Conservation (phyloP, 1,140 invertebrate genomes). For the Meloidogyne exigua region DNA sequence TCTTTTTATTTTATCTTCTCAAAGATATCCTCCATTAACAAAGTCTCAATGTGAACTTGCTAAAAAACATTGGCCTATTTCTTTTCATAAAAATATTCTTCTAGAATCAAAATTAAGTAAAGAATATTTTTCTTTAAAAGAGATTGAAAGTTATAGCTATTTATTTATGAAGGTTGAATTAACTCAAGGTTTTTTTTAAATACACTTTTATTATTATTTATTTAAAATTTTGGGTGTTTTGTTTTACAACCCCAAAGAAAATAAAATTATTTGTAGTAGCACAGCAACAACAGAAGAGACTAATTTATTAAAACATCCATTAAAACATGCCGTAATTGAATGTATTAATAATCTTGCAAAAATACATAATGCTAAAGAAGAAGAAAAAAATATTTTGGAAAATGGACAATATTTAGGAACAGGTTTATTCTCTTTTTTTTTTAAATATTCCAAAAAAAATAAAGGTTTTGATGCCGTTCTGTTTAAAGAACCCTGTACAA, state of each 20-base stretch:
- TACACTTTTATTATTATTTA: constrained; percentile 6
- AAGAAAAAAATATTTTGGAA: neutral
- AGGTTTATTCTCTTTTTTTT: neutral
- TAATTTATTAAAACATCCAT: neutral
- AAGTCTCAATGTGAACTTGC: constrained; percentile 19
- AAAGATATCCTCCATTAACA: constrained; percentile 8
- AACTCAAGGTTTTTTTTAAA: constrained; percentile 13
- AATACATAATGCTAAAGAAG: neutral
- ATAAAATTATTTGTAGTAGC: constrained; percentile 29
- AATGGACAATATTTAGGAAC: constrained; percentile 38
- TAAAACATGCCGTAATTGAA: constrained; percentile 30
- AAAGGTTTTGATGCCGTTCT: constrained; percentile 28
- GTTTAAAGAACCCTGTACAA: constrained; percentile 31
- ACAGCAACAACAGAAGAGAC: neutral
- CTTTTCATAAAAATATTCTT: constrained; percentile 30
- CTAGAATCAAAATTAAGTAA: constrained; percentile 27
- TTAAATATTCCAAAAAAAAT: neutral
- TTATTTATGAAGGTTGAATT: constrained; percentile 29
- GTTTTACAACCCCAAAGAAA: constrained; percentile 24
- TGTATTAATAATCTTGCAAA: constrained; percentile 20
- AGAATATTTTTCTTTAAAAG: neutral
- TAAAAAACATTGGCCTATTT: constrained; percentile 25
- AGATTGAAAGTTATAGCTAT: neutral
- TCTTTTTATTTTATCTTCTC: neutral
- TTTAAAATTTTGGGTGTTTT: constrained; percentile 14